A percentile compares a stretch with the other conserved stretches of the same genome.
These are phyloP conservation scores for Spialia ferax DNA, from an alignment of 2,888 invertebrate genomes.

Conservation along the genomic window DNA sequence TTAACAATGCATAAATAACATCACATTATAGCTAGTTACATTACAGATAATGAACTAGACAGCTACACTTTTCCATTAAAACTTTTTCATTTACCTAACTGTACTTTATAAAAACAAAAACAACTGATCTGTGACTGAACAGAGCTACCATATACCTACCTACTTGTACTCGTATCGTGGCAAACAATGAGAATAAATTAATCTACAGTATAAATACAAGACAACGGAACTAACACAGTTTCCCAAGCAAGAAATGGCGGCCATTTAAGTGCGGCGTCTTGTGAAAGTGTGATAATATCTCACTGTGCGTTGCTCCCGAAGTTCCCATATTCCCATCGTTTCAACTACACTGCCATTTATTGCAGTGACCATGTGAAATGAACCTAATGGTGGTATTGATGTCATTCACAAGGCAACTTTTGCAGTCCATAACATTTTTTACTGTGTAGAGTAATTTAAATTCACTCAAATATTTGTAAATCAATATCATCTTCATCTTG, in stretches of 20 bases:
- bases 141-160: too few species aligned
- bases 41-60: too few species aligned
- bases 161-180: background rate
- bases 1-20: too few species aligned
- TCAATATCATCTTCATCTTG: too few species aligned
- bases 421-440: too few species aligned
- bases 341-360: background rate
- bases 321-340: background rate
- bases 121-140: background rate
- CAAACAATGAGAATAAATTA: conserved; percentile 14
- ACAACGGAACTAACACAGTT: conserved; percentile 29
- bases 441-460: too few species aligned
- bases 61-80: too few species aligned
- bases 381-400: background rate
- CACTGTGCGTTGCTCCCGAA: background rate
- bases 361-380: background rate
- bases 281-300: conserved; percentile 30
- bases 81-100: too few species aligned
- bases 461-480: too few species aligned
- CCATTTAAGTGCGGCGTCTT: conserved; percentile 14
- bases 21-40: too few species aligned
- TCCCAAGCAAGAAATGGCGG: conserved; percentile 29
- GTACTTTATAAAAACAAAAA: background rate
- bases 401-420: background rate
- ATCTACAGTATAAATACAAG: background rate